These are phyloP conservation scores for Perdita meconis DNA, from an alignment of 2,888 invertebrate genomes.

Conservation along the genomic window DNA sequence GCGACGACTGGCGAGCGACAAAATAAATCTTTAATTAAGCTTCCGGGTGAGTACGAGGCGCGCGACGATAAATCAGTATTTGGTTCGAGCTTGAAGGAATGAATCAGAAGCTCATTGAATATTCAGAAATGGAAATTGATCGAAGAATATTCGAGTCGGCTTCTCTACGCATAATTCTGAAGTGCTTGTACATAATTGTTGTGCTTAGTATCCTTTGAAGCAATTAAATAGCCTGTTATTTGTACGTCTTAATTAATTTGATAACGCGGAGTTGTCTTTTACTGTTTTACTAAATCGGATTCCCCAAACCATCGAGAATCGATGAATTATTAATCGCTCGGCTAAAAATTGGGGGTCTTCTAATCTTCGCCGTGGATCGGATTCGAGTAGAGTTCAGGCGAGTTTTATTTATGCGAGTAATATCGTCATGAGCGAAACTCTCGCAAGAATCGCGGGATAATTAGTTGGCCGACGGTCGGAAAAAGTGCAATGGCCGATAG, in stretches of 20 bases:
- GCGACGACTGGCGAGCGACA: slow-evolving; percentile 11
- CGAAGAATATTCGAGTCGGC: neutral
- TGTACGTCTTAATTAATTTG: slow-evolving; percentile 34
- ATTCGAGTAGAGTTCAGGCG: neutral
- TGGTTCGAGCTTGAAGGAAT: neutral
- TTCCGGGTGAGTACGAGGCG: neutral
- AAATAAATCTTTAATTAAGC: slow-evolving; percentile 51
- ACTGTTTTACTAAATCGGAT: neutral
- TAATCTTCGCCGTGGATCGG: slow-evolving; percentile 16
- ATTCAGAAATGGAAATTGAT: slow-evolving; percentile 31
- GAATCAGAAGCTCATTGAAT: slow-evolving; percentile 25
- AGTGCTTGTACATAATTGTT: slow-evolving; percentile 1
- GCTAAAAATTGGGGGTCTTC: slow-evolving; percentile 32
- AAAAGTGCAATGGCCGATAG: slow-evolving; percentile 23
- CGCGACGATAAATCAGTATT: slow-evolving; percentile 6
- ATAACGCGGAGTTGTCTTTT: neutral
- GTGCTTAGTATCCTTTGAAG: neutral
- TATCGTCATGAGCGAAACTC: slow-evolving; percentile 29
- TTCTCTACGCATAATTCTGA: slow-evolving; percentile 8
- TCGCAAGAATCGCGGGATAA: slow-evolving; percentile 29
- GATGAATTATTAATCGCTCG: slow-evolving; percentile 43
- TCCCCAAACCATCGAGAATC: neutral
- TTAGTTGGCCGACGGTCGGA: slow-evolving; percentile 21
- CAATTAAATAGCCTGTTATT: slow-evolving; percentile 8
- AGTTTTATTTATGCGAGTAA: slow-evolving; percentile 29